Base-by-base conservation (phyloP, 2,797 vertebrate genomes). In the Eidolon dupreanum region DNA sequence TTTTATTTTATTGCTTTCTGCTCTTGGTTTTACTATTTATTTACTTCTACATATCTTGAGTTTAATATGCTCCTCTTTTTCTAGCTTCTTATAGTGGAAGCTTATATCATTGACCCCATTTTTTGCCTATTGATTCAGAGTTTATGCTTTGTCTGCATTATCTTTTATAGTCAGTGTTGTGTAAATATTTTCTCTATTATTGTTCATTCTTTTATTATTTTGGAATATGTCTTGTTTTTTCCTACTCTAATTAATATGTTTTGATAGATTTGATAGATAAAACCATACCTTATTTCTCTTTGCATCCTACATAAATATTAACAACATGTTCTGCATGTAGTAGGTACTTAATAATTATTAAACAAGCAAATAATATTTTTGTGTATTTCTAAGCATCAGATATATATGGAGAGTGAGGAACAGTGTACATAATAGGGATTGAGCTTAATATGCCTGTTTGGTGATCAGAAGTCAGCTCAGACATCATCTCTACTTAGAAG, bases 331-430 rank as follows among this genome's bases (percentile, higher is more conserved):
- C 57, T 70, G 2, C 66, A 59, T 75, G 9, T 87, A 75, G 20
- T 82, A 65, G 6, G 12, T 31, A 26, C 33, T 93, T 81, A 81
- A 26, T 86, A 46, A 38, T 77, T 57, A 90, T 61, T 91, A 31
- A 91, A 91, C 66, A 73, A 78, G 28, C 2, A 90, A 66, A 65
- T 83, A 63, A 28, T 49, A 91, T 86, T 90, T 95, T 65, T 41
- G n/a, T 75, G 22, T 91, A 22, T 83, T 95, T 96, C 51, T 46
- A 97, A 94, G 66, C n/a, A 75, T 51, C 11, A 41, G 11, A n/a
- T 51, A 19, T 20, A 46, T 55, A 53, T 16, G 9, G 22, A 61
- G 38, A 51, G 10, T n/a, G 66, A 49, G 28, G 36, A 6, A 9
- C 4, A 68, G 6, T 38, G 38, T 5, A 59, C 1, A 1, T 38